These are phyloP conservation scores for Acanthosoma haemorrhoidale DNA, from an alignment of 2,888 invertebrate species.

Conservation along the genomic window DNA sequence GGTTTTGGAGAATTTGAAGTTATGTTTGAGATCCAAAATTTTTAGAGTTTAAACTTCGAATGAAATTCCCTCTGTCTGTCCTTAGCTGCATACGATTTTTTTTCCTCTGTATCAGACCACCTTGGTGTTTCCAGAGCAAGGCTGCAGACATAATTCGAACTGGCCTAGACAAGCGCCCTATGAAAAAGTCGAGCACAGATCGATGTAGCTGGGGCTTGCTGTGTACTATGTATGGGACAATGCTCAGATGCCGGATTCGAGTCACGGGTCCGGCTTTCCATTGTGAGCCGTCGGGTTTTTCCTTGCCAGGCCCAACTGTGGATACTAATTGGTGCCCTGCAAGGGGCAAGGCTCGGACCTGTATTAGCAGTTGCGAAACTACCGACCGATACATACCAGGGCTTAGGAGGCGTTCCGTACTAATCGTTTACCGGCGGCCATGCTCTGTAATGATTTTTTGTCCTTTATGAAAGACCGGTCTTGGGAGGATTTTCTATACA, in stretches of 20 bases:
- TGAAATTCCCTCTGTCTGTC: no score
- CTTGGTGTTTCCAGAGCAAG: not conserved
- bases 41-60: no score
- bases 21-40: no score
- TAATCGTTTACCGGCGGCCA: not conserved
- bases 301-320: not conserved
- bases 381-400: not conserved
- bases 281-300: not conserved
- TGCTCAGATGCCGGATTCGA: not conserved
- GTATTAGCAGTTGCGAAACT: no score
- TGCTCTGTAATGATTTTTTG: no score
- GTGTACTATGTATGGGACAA: not conserved
- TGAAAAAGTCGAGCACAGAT: not conserved
- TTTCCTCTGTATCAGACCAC: not conserved
- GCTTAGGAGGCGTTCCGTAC: not conserved
- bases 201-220: not conserved
- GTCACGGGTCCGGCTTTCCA: not conserved
- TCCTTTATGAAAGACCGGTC: no score
- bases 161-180: not conserved
- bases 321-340: not conserved
- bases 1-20: no score
- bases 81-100: no score
- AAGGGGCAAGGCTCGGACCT: not conserved
- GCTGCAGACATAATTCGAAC: no score
- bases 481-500: no score